phyloP scores from a whole-genome alignment of 2,888 invertebrate species.

The Drosophila buzzatii region DNA sequence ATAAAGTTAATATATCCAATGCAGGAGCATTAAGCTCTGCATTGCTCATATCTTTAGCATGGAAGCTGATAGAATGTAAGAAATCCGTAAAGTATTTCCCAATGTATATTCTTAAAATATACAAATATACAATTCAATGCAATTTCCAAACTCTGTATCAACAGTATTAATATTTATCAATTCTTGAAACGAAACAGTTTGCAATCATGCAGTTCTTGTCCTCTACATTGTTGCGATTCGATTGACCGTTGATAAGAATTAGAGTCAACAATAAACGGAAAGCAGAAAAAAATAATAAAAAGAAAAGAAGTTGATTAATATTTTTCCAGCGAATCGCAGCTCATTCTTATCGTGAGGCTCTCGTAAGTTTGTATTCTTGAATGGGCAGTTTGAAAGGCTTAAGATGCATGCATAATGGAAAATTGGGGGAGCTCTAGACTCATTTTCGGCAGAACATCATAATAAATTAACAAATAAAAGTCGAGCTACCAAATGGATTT shows the following conservation, averaged over 20 bases:
- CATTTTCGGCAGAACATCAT: conserved; percentile 77
- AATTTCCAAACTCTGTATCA: too few relatives aligned
- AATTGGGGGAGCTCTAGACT: conserved; percentile 73
- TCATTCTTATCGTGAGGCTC: conserved; percentile 9
- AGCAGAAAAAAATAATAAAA: conserved; percentile 22
- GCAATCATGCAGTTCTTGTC: not conserved
- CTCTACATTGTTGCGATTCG: conserved; percentile 8
- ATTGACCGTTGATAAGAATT: conserved; percentile 13
- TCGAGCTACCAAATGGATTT: conserved; percentile 66
- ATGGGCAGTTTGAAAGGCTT: conserved; percentile 62
- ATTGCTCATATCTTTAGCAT: too few relatives aligned
- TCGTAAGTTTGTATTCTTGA: conserved; percentile 46
- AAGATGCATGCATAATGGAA: conserved; percentile 65
- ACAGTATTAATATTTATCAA: too few relatives aligned
- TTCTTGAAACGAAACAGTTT: too few relatives aligned
- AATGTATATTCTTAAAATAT: too few relatives aligned
- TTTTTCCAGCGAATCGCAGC: conserved; percentile 61
- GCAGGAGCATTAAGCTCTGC: too few relatives aligned
- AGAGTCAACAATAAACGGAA: conserved; percentile 9
- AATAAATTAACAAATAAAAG: conserved; percentile 80
- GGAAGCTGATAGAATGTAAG: not conserved
- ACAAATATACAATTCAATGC: too few relatives aligned
- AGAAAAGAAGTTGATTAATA: conserved; percentile 51
- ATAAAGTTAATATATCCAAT: too few relatives aligned
- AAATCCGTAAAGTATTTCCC: too few relatives aligned